Conservation (phyloP, 2,797 vertebrate genomes). For the Scleropages formosus region DNA sequence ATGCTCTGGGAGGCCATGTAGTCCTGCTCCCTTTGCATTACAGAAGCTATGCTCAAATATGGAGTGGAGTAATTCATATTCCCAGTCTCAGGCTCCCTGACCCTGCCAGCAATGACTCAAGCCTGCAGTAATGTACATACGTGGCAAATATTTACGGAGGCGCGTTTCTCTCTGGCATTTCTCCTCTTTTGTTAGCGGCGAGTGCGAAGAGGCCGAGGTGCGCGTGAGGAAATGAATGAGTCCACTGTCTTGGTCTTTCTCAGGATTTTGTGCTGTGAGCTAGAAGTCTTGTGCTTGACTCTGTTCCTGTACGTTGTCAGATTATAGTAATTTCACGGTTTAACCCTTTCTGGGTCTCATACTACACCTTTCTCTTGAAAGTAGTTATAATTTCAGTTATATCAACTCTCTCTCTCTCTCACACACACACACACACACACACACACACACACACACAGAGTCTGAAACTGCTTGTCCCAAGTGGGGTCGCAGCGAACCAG, state of each 20-base stretch:
- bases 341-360: too few species aligned
- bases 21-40: neutral
- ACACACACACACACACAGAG: too few species aligned
- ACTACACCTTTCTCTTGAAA: neutral
- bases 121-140: conserved; percentile 33
- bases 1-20: neutral
- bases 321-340: too few species aligned
- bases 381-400: neutral
- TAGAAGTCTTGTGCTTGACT: neutral
- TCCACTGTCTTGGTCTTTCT: conserved; percentile 27
- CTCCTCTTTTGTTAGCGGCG: neutral
- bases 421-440: too few species aligned
- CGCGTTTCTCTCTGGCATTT: conserved; percentile 16
- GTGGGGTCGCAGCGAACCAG: too few species aligned
- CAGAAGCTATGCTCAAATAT: conserved; percentile 25
- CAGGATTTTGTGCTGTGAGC: neutral
- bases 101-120: conserved; percentile 18
- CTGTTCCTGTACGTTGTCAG: neutral
- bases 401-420: too few species aligned
- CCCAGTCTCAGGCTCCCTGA: conserved; percentile 6
- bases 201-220: conserved; percentile 28
- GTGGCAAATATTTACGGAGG: conserved; percentile 46
- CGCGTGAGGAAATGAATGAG: conserved; percentile 37
- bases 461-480: too few species aligned
- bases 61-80: conserved; percentile 9